A percentile compares a stretch with the other conserved stretches of the same genome.
Conservation (phyloP, 2,888 invertebrate species). For the Auanema freiburgensis region DNA sequence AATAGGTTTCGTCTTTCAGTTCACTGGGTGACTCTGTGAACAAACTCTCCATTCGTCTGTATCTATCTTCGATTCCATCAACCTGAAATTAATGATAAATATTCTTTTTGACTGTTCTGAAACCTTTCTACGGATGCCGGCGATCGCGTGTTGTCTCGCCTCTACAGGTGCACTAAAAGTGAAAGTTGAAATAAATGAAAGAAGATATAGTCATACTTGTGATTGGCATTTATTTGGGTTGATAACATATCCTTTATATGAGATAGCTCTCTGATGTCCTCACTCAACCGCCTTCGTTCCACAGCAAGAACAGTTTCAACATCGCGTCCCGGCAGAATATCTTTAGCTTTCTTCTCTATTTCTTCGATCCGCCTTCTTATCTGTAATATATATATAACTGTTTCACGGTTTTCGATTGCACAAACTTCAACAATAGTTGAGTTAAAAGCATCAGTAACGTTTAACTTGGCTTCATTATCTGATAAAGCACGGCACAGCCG, state of each 20-base stretch:
- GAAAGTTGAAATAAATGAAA: not conserved
- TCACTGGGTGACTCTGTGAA: constrained; percentile 20
- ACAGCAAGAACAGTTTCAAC: constrained; percentile 1
- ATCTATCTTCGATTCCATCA: constrained; percentile 28
- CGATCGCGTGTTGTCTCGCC: constrained; percentile 33
- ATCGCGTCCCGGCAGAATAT: constrained; percentile 20
- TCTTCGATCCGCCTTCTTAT: constrained; percentile 34
- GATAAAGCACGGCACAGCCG: constrained; percentile 37
- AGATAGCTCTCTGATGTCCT: constrained; percentile 38
- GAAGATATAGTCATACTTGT: constrained; percentile 17
- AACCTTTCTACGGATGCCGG: constrained; percentile 30
- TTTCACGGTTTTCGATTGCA: too few species aligned
- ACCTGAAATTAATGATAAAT: constrained; percentile 13
- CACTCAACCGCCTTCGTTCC: constrained; percentile 25
- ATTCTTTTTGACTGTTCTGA: not conserved
- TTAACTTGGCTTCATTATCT: constrained; percentile 40
- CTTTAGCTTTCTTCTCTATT: constrained; percentile 28
- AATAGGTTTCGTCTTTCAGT: constrained; percentile 1
- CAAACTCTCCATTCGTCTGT: constrained; percentile 36
- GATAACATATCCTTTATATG: constrained; percentile 39
- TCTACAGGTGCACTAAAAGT: constrained; percentile 28
- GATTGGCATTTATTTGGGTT: constrained; percentile 42
- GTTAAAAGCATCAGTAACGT: constrained; percentile 42
- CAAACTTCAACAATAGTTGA: constrained; percentile 38
- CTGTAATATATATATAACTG: constrained; percentile 24